These are phyloP conservation scores for Diadegma fenestrale DNA, from an alignment of 2,888 invertebrate species.

Conservation along the genomic window DNA sequence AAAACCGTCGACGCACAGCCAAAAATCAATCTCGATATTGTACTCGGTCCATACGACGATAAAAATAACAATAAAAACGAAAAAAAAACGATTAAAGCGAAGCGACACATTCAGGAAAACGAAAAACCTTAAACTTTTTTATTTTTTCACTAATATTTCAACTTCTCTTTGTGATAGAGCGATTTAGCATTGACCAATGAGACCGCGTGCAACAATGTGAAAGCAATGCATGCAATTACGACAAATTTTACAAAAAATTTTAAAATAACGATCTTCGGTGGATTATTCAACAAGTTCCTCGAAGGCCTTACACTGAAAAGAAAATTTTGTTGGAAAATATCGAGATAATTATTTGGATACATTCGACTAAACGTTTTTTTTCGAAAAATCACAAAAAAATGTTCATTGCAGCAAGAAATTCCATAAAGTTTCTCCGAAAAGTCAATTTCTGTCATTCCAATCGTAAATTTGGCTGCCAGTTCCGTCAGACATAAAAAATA, in stretches of 20 bases:
- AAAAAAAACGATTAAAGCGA: not conserved
- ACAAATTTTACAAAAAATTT: not conserved
- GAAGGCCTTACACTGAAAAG: too few species aligned
- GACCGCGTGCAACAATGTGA: not conserved
- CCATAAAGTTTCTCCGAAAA: too few species aligned
- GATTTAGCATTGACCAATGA: not conserved
- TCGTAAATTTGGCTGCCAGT: too few species aligned
- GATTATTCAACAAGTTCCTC: not conserved
- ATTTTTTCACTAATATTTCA: not conserved
- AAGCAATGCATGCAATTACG: not conserved
- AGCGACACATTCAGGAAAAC: not conserved
- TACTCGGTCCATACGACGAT: not conserved
- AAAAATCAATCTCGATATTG: conserved; percentile 21
- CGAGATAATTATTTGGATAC: too few species aligned
- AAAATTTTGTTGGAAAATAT: too few species aligned
- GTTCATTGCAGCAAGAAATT: too few species aligned
- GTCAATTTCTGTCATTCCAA: too few species aligned
- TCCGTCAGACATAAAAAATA: too few species aligned
- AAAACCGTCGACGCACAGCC: not conserved
- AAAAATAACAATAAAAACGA: not conserved
- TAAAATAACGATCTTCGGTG: not conserved
- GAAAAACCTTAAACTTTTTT: not conserved
- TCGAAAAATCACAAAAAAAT: too few species aligned
- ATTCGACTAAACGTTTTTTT: too few species aligned
- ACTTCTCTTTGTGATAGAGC: not conserved